Conservation (phyloP, 2,888 invertebrate genomes). For the Atethmia centrago region DNA sequence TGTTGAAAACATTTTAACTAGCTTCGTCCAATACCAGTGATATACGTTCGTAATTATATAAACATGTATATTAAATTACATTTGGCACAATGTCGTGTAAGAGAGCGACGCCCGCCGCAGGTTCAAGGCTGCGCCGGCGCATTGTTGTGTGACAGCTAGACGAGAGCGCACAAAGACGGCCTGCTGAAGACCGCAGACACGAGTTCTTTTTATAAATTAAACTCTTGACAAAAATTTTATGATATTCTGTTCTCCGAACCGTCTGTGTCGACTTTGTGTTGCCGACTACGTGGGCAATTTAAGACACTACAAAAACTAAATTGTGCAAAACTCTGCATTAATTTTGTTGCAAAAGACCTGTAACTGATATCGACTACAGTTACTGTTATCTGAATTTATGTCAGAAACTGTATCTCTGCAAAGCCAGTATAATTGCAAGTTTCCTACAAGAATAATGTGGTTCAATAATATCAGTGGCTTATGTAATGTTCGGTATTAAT, state of each 20-base stretch:
- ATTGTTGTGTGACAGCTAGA: slow-evolving; percentile 74
- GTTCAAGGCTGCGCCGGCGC: slow-evolving; percentile 78
- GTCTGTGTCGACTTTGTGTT: background rate
- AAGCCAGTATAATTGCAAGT: slow-evolving; percentile 54
- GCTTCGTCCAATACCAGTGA: slow-evolving; percentile 46
- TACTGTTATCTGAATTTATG: slow-evolving; percentile 47
- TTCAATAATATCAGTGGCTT: slow-evolving; percentile 63
- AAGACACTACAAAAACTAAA: slow-evolving; percentile 17
- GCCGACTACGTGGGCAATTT: slow-evolving; percentile 26
- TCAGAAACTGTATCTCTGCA: slow-evolving; percentile 40
- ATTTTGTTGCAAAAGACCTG: slow-evolving; percentile 39
- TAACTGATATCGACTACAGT: slow-evolving; percentile 34
- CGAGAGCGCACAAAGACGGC: slow-evolving; percentile 62
- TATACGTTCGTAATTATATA: slow-evolving; percentile 56
- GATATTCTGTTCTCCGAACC: slow-evolving; percentile 33
- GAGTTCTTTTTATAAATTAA: slow-evolving; percentile 49
- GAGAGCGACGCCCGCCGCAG: slow-evolving; percentile 73
- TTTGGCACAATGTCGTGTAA: slow-evolving; percentile 74
- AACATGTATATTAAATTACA: slow-evolving; percentile 68
- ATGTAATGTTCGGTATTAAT: slow-evolving; percentile 61
- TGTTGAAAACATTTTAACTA: slow-evolving; percentile 51
- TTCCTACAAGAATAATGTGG: slow-evolving; percentile 63
- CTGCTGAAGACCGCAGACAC: slow-evolving; percentile 55
- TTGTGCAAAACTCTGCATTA: slow-evolving; percentile 14
- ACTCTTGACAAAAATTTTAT: slow-evolving; percentile 30